A percentile compares a stretch with the other conserved stretches of the same genome.
phyloP scores from a whole-genome alignment of 2,113 vertebrate genomes.

The Lates calcarifer region DNA sequence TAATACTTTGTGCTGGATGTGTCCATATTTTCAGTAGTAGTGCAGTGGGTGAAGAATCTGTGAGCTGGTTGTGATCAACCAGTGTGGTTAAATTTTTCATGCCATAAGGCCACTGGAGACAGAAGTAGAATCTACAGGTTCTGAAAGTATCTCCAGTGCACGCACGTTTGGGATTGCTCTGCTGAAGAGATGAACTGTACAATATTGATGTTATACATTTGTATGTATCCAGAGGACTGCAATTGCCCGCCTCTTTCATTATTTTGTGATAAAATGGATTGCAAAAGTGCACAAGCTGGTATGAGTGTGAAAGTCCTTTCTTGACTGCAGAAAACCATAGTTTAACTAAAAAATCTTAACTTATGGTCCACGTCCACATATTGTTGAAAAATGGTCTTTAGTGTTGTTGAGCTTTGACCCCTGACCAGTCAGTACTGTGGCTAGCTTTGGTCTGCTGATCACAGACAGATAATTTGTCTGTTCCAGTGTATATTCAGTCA shows the following conservation, averaged over 20 bases:
- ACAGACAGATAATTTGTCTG: too few relatives aligned
- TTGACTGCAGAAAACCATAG: not conserved
- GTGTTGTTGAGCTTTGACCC: too few relatives aligned
- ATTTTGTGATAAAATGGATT: slow-evolving; percentile 8
- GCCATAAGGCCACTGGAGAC: slow-evolving; percentile 8
- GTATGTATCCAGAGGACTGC: not conserved
- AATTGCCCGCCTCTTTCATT: not conserved
- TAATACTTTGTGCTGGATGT: not conserved
- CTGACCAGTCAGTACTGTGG: too few relatives aligned
- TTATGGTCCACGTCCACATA: not conserved
- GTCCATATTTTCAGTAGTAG: not conserved
- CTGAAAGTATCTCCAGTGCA: slow-evolving; percentile 15
- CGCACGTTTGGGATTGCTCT: slow-evolving; percentile 3
- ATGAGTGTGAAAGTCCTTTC: not conserved
- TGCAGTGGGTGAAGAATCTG: not conserved
- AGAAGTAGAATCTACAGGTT: slow-evolving; percentile 9
- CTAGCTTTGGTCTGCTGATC: too few relatives aligned
- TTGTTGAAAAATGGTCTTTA: too few relatives aligned
- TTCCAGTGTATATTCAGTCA: too few relatives aligned
- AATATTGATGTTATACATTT: slow-evolving; percentile 4
- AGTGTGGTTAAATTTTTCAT: slow-evolving; percentile 37
- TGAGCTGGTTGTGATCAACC: not conserved
- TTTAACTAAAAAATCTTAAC: not conserved
- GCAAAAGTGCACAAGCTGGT: not conserved
- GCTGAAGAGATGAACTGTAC: slow-evolving; percentile 17